phyloP scores from a whole-genome alignment of 2,113 vertebrate species.

The Datnioides undecimradiatus region DNA sequence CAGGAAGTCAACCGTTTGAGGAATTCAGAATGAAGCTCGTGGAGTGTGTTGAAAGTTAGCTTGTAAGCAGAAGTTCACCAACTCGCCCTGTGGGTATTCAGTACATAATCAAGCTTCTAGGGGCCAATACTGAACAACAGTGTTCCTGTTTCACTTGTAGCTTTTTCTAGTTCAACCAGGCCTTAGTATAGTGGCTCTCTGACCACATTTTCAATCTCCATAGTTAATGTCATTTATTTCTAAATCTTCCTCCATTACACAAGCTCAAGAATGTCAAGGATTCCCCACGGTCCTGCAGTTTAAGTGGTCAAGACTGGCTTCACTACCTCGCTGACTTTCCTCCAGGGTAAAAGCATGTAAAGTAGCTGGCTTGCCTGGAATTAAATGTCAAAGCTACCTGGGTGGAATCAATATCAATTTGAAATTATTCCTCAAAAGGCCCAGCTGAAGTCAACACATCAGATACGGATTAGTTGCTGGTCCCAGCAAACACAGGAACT shows the following conservation, averaged over 20 bases:
- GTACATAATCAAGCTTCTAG: too few relatives aligned
- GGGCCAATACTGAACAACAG: too few relatives aligned
- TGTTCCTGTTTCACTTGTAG: background rate
- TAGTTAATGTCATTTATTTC: background rate
- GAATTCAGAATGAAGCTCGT: background rate
- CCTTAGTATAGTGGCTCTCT: background rate
- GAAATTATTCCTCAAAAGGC: constrained; percentile 4
- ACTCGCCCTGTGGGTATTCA: too few relatives aligned
- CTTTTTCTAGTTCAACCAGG: background rate
- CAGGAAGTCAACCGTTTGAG: background rate
- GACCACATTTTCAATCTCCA: background rate
- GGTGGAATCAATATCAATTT: constrained; percentile 20
- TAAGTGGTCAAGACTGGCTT: background rate
- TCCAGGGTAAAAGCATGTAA: background rate
- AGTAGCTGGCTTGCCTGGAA: background rate
- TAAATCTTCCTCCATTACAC: background rate
- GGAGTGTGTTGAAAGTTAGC: background rate
- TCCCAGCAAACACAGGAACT: background rate
- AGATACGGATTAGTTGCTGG: constrained; percentile 32
- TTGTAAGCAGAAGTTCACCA: too few relatives aligned
- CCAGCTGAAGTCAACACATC: constrained; percentile 1
- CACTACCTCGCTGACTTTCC: background rate
- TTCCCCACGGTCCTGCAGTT: background rate
- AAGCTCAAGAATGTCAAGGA: background rate
- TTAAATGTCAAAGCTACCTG: constrained; percentile 19